Percentiles rank a stretch among this genome's conserved stretches.
Evolutionary conservation across 1,140 invertebrate genomes (phyloP).

Genomic region (Neodiprion fabricii): DNA sequence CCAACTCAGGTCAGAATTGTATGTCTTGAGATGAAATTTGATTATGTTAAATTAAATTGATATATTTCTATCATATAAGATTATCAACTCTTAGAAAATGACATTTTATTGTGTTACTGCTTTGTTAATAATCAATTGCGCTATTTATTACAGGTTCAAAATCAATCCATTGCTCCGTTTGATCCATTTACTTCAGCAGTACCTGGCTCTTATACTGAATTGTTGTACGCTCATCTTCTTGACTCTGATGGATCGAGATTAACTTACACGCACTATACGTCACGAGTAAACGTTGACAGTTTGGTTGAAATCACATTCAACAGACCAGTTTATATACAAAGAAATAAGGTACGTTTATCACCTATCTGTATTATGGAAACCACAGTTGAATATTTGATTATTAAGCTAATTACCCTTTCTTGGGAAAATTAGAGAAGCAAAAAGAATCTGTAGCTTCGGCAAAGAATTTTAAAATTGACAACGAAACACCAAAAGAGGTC

Average conservation of each 20-base stretch:
- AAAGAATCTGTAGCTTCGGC: too few species aligned
- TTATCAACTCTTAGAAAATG: constrained; percentile 34
- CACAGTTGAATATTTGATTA: constrained; percentile 9
- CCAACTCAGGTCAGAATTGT: constrained; percentile 53
- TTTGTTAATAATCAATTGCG: constrained; percentile 1
- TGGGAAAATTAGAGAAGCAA: too few species aligned
- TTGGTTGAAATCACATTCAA: constrained; percentile 81
- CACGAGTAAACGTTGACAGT: constrained; percentile 68
- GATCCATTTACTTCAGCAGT: constrained; percentile 8
- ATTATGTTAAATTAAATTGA: constrained; percentile 34
- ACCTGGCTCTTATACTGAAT: constrained; percentile 69
- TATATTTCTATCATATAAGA: constrained; percentile 46
- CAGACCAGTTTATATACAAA: constrained; percentile 75
- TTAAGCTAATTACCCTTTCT: background rate
- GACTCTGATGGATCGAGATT: constrained; percentile 77
- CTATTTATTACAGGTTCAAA: constrained; percentile 56
- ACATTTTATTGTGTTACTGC: too few species aligned
- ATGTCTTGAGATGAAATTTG: constrained; percentile 38
- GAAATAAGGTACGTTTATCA: constrained; percentile 66
- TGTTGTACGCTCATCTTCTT: constrained; percentile 79
- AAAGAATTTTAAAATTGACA: background rate
- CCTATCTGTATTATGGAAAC: constrained; percentile 10
- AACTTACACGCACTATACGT: constrained; percentile 81
- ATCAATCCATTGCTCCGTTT: constrained; percentile 40
- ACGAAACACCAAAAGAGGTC: background rate